phyloP scores from a whole-genome alignment of 1,140 invertebrate species.

The Eurytemora carolleeae region DNA sequence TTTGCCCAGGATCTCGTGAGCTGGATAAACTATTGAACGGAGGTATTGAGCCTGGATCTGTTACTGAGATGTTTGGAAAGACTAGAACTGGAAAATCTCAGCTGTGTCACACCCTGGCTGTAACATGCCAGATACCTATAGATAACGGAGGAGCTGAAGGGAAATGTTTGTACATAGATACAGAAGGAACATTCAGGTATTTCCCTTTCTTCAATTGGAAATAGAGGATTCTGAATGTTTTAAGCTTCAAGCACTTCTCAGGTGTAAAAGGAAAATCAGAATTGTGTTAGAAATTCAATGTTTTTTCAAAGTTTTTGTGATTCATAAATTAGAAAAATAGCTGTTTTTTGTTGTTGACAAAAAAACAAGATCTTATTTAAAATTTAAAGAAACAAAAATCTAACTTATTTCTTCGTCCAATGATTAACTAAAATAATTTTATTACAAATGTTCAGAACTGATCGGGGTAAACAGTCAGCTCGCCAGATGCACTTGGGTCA shows the following conservation, averaged over 20 bases:
- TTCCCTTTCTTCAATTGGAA: too few species aligned
- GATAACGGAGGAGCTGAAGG: constrained; percentile 94
- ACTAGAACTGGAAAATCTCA: constrained; percentile 84
- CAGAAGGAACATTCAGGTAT: constrained; percentile 72
- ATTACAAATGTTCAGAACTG: constrained; percentile 88
- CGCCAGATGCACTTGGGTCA: constrained; percentile 80
- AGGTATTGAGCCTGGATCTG: constrained; percentile 95
- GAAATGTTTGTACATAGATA: constrained; percentile 94
- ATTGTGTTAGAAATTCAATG: too few species aligned
- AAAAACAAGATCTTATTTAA: too few species aligned
- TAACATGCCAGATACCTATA: constrained; percentile 92
- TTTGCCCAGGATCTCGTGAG: constrained; percentile 83
- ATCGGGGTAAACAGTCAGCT: constrained; percentile 78
- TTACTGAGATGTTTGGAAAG: constrained; percentile 98
- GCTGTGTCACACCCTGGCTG: constrained; percentile 86
- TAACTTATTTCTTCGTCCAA: too few species aligned
- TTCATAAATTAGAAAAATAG: too few species aligned
- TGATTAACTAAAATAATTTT: too few species aligned
- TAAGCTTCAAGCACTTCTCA: too few species aligned
- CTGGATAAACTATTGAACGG: constrained; percentile 81
- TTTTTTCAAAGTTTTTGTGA: too few species aligned
- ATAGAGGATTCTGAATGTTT: too few species aligned
- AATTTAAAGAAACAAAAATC: too few species aligned
- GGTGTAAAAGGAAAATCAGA: too few species aligned
- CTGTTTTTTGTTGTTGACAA: too few species aligned